Base-by-base conservation (phyloP, 1,140 invertebrate species). In the Yoshiicerus persimilis region DNA sequence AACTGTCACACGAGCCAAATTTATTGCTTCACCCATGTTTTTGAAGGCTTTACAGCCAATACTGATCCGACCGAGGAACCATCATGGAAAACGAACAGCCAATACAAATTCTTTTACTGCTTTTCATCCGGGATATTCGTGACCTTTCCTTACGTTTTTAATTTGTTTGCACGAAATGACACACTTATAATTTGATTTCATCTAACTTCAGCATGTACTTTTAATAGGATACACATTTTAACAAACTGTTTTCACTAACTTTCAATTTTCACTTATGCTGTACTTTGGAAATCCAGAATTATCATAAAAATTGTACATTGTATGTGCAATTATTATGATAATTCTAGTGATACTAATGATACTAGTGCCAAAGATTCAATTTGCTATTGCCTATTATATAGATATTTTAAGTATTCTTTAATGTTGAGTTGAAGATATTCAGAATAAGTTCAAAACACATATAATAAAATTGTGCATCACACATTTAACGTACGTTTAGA, bases 21-120 rank as follows among this genome's bases (percentile, higher is more conserved):
- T 90, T 90, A 90, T 90, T 75, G 87, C 87, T 84, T 90, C 88
- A 88, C 88, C 90, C 90, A 90, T 90, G 75, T 75, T 89, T 87
- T 86, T 30, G 80, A 85, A 66, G 77, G 75, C 80, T 77, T 41
- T 32, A 27, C 34, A 80, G 38, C 88, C 88, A 89, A 89, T 89
- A 87, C 47, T 41, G n/a, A 30, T n/a, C 16, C 66, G 86, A 84
- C 32, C 66, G 38, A 86, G 88, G 32, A 88, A 86, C 90, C 90
- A 90, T 90, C 88, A 90, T 90, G 90, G 70, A 89, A 84, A 62
- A 62, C 56, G 27, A 66, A 77, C 85, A 88, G 34, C 87, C 87
- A 88, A 88, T 88, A 86, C 87, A 36, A 86, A 64, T 64, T 86
- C 41, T 66, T 64, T 38, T 56, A 64, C 32, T 36, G 84, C 32